Evolutionary conservation across 2,888 invertebrate genomes (phyloP).

Genomic region (Callosobruchus maculatus): DNA sequence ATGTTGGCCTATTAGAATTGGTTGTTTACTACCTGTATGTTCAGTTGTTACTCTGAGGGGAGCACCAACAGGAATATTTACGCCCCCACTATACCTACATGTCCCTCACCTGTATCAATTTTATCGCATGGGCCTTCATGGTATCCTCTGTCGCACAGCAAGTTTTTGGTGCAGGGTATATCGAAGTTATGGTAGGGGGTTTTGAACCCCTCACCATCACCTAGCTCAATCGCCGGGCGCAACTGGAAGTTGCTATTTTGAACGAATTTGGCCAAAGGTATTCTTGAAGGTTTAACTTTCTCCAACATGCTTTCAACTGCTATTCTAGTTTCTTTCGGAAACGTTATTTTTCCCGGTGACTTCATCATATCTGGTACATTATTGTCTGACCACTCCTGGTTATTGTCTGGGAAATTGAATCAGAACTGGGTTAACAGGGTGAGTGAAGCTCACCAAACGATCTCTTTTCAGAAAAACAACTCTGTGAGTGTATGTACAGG

Average conservation of each 20-base stretch:
- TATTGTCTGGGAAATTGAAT: slow-evolving; percentile 10
- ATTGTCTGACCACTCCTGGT: slow-evolving; percentile 18
- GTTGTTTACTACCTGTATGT: too few relatives aligned
- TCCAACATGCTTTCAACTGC: slow-evolving; percentile 18
- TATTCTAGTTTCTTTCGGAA: slow-evolving; percentile 19
- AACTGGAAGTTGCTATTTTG: slow-evolving; percentile 13
- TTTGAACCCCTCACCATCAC: not conserved
- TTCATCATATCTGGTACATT: not conserved
- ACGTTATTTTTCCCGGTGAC: slow-evolving; percentile 8
- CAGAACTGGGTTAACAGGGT: too few relatives aligned
- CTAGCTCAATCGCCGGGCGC: slow-evolving; percentile 13
- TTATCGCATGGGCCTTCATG: slow-evolving; percentile 8
- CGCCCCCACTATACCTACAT: too few relatives aligned
- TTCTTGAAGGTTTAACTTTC: slow-evolving; percentile 4
- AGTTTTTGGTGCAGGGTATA: slow-evolving; percentile 6
- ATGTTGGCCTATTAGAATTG: too few relatives aligned
- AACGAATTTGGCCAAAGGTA: slow-evolving; percentile 16
- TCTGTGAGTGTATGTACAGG: too few relatives aligned
- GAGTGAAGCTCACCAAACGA: too few relatives aligned
- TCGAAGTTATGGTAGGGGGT: not conserved
- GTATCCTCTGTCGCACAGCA: slow-evolving; percentile 6
- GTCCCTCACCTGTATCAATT: slow-evolving; percentile 9
- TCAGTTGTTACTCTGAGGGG: too few relatives aligned
- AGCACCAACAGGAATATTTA: too few relatives aligned
- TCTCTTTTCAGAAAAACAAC: too few relatives aligned